Conservation (phyloP, 2,888 invertebrate genomes). For the Eupithecia centaureata region DNA sequence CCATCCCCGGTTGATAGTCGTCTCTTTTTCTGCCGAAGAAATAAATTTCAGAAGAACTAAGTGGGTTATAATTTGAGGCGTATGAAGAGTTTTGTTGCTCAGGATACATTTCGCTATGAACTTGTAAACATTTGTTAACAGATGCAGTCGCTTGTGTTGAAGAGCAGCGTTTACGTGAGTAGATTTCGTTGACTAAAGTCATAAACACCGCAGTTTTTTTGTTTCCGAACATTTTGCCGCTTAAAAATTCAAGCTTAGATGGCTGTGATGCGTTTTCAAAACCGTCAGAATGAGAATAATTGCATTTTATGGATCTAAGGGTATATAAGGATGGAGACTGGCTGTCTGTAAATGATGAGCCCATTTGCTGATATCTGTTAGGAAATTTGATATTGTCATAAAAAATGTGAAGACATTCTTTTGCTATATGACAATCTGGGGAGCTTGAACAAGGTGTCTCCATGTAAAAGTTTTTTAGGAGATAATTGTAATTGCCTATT, state of each 20-base stretch:
- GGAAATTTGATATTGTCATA: conserved; percentile 39
- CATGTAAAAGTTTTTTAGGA: conserved; percentile 10
- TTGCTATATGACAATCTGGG: conserved; percentile 35
- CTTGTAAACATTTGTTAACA: conserved; percentile 77
- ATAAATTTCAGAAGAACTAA: conserved; percentile 60
- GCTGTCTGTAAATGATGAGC: conserved; percentile 27
- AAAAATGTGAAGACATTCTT: conserved; percentile 42
- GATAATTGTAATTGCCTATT: conserved; percentile 20
- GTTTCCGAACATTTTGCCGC: conserved; percentile 30
- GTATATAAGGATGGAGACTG: conserved; percentile 45
- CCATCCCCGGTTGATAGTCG: conserved; percentile 60
- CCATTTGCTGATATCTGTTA: conserved; percentile 28
- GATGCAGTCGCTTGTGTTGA: conserved; percentile 77
- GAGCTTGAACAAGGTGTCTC: conserved; percentile 13
- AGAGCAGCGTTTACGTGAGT: conserved; percentile 50
- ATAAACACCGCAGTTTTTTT: conserved; percentile 66
- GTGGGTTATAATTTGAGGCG: conserved; percentile 26
- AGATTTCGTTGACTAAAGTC: conserved; percentile 60
- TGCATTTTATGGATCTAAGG: conserved; percentile 48
- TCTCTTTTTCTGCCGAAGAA: conserved; percentile 64
- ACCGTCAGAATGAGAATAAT: conserved; percentile 52
- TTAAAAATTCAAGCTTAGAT: conserved; percentile 26
- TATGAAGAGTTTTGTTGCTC: background rate
- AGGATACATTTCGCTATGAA: conserved; percentile 21
- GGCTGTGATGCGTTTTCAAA: conserved; percentile 46